Conservation (phyloP, 2,888 invertebrate genomes). For the Yponomeuta plumbellus region DNA sequence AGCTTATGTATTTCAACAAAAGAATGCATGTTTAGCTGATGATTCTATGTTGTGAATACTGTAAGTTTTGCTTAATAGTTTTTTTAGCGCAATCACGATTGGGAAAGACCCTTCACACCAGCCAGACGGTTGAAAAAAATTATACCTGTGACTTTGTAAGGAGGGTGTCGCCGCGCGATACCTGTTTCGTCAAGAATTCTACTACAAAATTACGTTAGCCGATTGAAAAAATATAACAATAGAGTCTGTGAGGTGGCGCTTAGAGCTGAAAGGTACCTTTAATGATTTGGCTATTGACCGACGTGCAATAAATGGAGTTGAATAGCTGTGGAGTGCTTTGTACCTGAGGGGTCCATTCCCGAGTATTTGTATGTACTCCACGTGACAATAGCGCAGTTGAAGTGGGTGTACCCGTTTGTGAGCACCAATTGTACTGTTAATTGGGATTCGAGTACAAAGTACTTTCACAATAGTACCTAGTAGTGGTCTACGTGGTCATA, state of each 20-base stretch:
- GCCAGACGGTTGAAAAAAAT: conserved; percentile 29
- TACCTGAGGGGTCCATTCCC: conserved; percentile 36
- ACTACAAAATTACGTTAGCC: conserved; percentile 58
- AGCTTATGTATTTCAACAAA: no score
- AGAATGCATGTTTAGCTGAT: no score
- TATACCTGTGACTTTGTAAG: conserved; percentile 47
- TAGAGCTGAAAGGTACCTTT: conserved; percentile 42
- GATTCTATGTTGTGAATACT: no score
- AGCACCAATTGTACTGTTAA: conserved; percentile 14
- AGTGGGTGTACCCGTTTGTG: conserved; percentile 23
- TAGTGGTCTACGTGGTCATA: not conserved
- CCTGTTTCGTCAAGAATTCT: conserved; percentile 45
- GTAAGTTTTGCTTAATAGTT: no score
- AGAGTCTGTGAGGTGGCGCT: conserved; percentile 58
- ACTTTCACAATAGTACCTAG: not conserved
- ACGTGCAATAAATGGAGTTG: conserved; percentile 39
- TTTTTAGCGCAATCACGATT: conserved; percentile 24
- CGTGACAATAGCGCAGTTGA: conserved; percentile 20
- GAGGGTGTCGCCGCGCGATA: conserved; percentile 27
- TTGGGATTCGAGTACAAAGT: conserved; percentile 7
- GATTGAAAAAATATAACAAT: conserved; percentile 45
- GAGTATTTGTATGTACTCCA: conserved; percentile 21
- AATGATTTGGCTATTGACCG: conserved; percentile 32
- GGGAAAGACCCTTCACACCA: conserved; percentile 47
- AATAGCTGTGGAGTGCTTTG: conserved; percentile 43